phyloP scores from a whole-genome alignment of 2,888 invertebrate genomes.

The Latheticus oryzae region DNA sequence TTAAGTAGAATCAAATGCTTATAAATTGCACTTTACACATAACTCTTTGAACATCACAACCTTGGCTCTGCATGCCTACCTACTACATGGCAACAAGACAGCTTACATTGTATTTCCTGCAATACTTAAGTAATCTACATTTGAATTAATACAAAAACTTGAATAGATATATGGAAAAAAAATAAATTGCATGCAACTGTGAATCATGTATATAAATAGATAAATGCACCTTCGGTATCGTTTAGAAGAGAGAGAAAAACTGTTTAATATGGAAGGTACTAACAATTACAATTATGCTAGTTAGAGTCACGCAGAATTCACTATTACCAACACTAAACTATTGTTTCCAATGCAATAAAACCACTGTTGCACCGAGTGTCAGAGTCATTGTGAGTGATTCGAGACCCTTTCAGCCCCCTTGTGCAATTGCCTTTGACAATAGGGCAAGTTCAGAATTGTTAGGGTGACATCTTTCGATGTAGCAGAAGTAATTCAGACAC shows the following conservation, averaged over 20 bases:
- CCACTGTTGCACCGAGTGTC: constrained; percentile 26
- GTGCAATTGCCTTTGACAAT: constrained; percentile 23
- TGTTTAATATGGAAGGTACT: constrained; percentile 32
- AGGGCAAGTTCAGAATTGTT: constrained; percentile 19
- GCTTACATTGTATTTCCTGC: constrained; percentile 23
- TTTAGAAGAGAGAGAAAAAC: constrained; percentile 8
- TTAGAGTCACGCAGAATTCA: constrained; percentile 39
- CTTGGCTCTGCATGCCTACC: constrained; percentile 42
- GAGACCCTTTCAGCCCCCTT: constrained; percentile 8
- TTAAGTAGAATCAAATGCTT: constrained; percentile 33
- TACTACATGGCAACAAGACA: constrained; percentile 41
- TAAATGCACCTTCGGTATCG: constrained; percentile 29
- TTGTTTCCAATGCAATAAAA: constrained; percentile 28
- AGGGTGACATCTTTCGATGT: constrained; percentile 18
- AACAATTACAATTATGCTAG: constrained; percentile 42
- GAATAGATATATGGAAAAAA: constrained; percentile 41
- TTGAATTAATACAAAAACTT: constrained; percentile 32
- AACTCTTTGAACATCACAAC: constrained; percentile 43
- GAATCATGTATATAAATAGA: constrained; percentile 40
- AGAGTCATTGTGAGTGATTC: constrained; percentile 15
- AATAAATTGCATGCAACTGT: constrained; percentile 34
- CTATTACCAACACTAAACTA: constrained; percentile 27
- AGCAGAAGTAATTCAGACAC: constrained; percentile 28
- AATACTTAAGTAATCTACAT: constrained; percentile 19
- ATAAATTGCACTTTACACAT: constrained; percentile 41